Base-by-base conservation (phyloP, 2,113 vertebrate genomes). In the Peromyscus californicus region DNA sequence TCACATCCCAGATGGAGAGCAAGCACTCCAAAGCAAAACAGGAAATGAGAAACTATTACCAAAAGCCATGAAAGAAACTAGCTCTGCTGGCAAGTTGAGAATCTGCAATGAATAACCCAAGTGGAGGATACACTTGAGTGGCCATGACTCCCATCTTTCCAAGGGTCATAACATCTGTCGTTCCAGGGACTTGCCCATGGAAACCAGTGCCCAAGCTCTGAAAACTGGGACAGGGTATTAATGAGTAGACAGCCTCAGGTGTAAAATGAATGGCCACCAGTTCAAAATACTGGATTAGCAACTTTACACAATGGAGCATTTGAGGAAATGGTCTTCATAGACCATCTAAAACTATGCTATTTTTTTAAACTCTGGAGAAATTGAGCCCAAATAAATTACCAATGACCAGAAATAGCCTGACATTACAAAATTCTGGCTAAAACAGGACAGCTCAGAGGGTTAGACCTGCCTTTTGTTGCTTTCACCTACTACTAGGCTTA, bases 1-100 rank as follows among this genome's bases (percentile, higher is more conserved):
- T 94, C 84, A 82, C 65, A 80, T 96, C 39, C 79, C 67, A 97
- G 85, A 72, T 93, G 57, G 72, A 96, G 54, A 94, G 67, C 17
- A 70, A 96, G 39, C 61, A 83, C 42, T 95, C 63, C 88, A 94
- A 89, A 92, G 61, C 85, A 88, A 76, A 97, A 83, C 31, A 80
- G 86, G 83, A 93, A 97, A 63, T 90, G 72, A 88, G 94, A 59
- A 97, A 1, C 0, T 13, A 22, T 95, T 87, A 91, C 19, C 42
- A 26, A 95, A 59, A 86, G 80, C 67, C 45, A 57, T 4, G 67
- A 86, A 78, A 92, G 65, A 74, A 91, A 86, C 45, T 29, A 65
- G 33, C 48, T 95, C 36, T 75, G 76, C 78, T 22, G 78, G 84
- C 9, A 59, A 19, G 7, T 36, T 84, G 67, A 48, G 24, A 74